phyloP scores from a whole-genome alignment of 2,113 vertebrate species.

The Scalopus aquaticus region DNA sequence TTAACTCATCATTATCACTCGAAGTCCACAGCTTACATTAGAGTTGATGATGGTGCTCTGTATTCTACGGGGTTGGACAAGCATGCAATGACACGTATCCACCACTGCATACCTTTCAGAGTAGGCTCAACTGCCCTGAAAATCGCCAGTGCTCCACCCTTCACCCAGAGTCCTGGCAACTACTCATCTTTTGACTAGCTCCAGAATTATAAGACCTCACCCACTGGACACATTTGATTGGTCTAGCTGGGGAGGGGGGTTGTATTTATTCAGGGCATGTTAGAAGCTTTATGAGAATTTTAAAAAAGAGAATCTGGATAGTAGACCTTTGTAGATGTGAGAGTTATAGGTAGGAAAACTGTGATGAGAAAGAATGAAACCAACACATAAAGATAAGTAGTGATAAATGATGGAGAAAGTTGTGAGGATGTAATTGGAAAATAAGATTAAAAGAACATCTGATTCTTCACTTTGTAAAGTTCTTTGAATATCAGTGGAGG shows the following conservation, averaged over 20 bases:
- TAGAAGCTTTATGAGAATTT: not conserved
- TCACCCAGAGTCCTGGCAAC: not conserved
- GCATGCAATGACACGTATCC: not conserved
- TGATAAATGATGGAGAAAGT: not conserved
- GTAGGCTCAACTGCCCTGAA: not conserved
- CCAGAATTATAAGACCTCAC: not conserved
- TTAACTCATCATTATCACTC: not conserved
- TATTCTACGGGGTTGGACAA: not conserved
- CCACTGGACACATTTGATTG: not conserved
- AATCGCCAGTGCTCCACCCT: not conserved
- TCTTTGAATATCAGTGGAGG: not conserved
- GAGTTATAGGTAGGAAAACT: not conserved
- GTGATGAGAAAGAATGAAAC: not conserved
- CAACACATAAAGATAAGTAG: not conserved
- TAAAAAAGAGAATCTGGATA: not conserved
- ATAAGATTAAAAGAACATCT: not conserved
- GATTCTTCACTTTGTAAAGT: not conserved
- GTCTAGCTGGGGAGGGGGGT: not conserved
- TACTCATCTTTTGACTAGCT: not conserved
- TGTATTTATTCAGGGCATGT: not conserved
- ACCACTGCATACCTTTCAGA: not conserved
- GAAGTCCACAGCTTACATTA: not conserved
- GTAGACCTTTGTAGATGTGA: not conserved
- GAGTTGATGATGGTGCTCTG: not conserved
- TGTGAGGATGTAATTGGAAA: not conserved